Evolutionary conservation across 30 jellyfish, hydroid and myxozoan species (phyloP).

Genomic region (Clytia hemisphaerica): DNA sequence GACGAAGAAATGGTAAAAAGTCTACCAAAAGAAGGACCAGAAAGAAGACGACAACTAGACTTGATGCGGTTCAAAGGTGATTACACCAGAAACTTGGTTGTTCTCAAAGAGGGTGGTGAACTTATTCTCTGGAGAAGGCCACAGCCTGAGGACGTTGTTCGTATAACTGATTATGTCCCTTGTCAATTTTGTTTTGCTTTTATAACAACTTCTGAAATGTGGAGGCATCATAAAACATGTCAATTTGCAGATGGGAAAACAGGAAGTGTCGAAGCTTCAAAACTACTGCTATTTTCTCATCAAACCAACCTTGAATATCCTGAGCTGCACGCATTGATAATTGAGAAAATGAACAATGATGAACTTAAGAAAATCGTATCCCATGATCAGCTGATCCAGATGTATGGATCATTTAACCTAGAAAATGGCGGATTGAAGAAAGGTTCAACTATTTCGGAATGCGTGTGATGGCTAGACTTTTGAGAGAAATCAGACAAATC

Average conservation of each 20-base stretch:
- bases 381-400: constrained; percentile 17
- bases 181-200: constrained; percentile 38
- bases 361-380: not conserved
- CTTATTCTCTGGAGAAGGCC: constrained; percentile 40
- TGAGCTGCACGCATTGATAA: not conserved
- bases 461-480: constrained; percentile 38
- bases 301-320: constrained; percentile 2
- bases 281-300: too few relatives aligned
- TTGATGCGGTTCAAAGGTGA: constrained; percentile 33
- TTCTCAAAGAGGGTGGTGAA: constrained; percentile 33
- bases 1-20: constrained; percentile 21
- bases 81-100: constrained; percentile 21
- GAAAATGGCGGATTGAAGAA: not conserved
- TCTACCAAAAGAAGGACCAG: not conserved
- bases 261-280: too few relatives aligned
- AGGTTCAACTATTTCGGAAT: not conserved
- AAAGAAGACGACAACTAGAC: constrained; percentile 16
- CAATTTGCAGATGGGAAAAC: not conserved
- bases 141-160: not conserved
- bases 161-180: constrained; percentile 16
- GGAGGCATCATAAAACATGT: constrained; percentile 45
- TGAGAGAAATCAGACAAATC: not conserved
- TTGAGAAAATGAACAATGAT: constrained; percentile 27
- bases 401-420: not conserved
- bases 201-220: constrained; percentile 37